Base-by-base conservation (phyloP, 2,888 invertebrate genomes). In the Cerastis leucographa region DNA sequence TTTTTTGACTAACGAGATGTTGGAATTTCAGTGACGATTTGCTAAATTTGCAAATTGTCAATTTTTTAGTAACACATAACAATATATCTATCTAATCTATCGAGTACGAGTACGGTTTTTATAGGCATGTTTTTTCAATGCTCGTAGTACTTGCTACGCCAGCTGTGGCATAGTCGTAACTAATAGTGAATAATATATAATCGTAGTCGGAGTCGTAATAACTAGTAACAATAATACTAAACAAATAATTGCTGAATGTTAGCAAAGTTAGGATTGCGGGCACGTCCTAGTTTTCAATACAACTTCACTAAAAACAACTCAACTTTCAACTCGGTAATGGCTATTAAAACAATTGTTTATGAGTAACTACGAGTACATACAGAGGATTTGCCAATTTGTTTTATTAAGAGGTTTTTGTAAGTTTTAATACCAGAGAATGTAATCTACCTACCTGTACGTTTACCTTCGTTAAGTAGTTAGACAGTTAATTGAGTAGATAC, bases 241-340 rank as follows among this genome's bases (percentile, higher is more conserved):
- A 75, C 71, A 76, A 76, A 77, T 78, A 78, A 83, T 72, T 73
- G 56, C 61, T 19, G 40, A 69, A 65, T 66, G 42, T 49, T 49
- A 56, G 19, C 56, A 71, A 77, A 82, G 75, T 84, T 78, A 59
- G 62, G n/a, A 73, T 85, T 71, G 72, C 35, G 56, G 25, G 62
- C 76, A 73, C 73, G 76, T 74, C n/a, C 70, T 69, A 81, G 76
- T 85, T 81, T 71, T 56, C 70, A 68, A 61, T 69, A 65, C 40
- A 71, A 85, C 49, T 73, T 76, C 11, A 54, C 22, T 42, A 17
- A 44, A 12, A 78, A 69, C 35, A 71, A n/a, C 61, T 64, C 46
- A 73, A 85, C 72, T 80, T 29, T 40, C 14, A 81, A 64, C 59
- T 68, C 5, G 0, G n/a, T 71, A 56, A 67, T 42, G 29, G 68